These are phyloP conservation scores for Scarus forsteni DNA, from an alignment of 2,797 vertebrate genomes.

Conservation along the genomic window DNA sequence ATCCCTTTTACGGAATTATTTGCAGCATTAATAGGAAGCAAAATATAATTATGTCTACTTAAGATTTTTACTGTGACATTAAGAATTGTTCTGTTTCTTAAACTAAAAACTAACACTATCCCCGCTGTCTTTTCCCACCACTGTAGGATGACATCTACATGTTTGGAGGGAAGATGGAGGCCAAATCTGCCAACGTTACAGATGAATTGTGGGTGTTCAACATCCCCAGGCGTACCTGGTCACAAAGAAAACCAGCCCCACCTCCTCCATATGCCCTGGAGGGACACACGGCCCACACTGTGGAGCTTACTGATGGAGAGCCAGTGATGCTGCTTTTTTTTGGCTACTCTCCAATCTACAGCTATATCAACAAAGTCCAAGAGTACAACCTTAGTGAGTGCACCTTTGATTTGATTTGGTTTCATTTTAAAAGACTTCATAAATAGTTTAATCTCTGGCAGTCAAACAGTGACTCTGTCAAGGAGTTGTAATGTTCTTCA, in stretches of 20 bases:
- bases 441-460: constrained; percentile 25
- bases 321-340: constrained; percentile 91
- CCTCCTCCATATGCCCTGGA: constrained; percentile 89
- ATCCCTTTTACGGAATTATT: too few relatives aligned
- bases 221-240: constrained; percentile 88
- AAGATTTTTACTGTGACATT: too few relatives aligned
- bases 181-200: constrained; percentile 86
- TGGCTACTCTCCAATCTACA: constrained; percentile 91
- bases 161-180: constrained; percentile 94
- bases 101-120: too few relatives aligned
- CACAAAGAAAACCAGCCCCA: constrained; percentile 78
- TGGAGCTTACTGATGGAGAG: constrained; percentile 87
- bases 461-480: background rate
- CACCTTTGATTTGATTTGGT: background rate
- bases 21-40: too few relatives aligned
- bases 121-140: background rate
- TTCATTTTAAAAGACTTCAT: background rate
- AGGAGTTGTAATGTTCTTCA: constrained; percentile 14
- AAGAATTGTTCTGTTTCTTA: too few relatives aligned
- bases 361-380: constrained; percentile 92
- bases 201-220: constrained; percentile 93
- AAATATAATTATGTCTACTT: too few relatives aligned
- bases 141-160: constrained; percentile 91
- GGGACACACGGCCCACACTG: constrained; percentile 91
- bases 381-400: constrained; percentile 93